These are phyloP conservation scores for Mirza zaza DNA, from an alignment of 2,113 vertebrate genomes.

Conservation along the genomic window DNA sequence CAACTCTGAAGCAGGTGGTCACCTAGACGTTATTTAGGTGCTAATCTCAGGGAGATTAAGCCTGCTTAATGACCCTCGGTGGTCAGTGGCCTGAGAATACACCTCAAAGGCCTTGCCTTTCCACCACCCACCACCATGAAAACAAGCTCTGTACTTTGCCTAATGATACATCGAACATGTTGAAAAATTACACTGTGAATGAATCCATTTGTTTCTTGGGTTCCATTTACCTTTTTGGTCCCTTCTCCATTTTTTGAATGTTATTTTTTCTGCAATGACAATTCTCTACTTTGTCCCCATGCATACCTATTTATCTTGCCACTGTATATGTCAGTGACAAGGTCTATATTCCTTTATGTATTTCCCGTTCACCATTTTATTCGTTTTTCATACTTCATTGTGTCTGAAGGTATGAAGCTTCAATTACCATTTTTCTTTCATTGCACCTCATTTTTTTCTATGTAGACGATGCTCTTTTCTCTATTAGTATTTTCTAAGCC, in stretches of 20 bases:
- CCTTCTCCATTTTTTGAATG: slow-evolving; percentile 23
- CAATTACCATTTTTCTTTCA: slow-evolving; percentile 67
- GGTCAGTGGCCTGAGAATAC: background rate
- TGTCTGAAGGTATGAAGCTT: slow-evolving; percentile 60
- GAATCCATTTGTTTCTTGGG: slow-evolving; percentile 57
- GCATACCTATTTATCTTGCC: slow-evolving; percentile 65
- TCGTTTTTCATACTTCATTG: slow-evolving; percentile 62
- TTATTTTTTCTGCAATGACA: slow-evolving; percentile 55
- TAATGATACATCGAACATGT: slow-evolving; percentile 13
- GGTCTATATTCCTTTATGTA: slow-evolving; percentile 67
- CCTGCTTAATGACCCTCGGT: background rate
- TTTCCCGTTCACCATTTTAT: slow-evolving; percentile 68
- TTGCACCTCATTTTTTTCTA: slow-evolving; percentile 54
- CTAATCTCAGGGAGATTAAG: background rate
- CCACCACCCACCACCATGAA: background rate
- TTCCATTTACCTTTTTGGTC: slow-evolving; percentile 44
- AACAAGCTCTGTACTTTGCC: background rate
- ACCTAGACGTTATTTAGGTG: background rate
- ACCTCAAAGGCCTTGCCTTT: background rate
- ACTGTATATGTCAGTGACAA: slow-evolving; percentile 54
- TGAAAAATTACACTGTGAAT: slow-evolving; percentile 46
- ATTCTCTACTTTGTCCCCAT: slow-evolving; percentile 64
- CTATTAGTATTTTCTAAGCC: slow-evolving; percentile 29
- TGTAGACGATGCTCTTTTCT: slow-evolving; percentile 42
- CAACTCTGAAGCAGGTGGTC: background rate